These are phyloP conservation scores for Tupaia tana DNA, from an alignment of 2,113 vertebrate genomes.

Conservation along the genomic window DNA sequence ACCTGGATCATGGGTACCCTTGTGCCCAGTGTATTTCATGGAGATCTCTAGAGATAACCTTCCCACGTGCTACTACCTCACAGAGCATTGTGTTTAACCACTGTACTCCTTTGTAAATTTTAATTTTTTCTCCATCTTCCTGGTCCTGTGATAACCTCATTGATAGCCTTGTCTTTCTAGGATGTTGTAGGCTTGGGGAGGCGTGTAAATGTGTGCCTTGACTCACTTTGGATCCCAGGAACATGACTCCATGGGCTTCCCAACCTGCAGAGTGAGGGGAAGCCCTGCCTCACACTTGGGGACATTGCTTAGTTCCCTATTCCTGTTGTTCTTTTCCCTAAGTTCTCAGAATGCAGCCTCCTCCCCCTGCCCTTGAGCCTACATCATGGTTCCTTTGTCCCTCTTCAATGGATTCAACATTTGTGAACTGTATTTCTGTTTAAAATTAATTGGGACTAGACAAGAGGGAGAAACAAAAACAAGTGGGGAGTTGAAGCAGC, in stretches of 20 bases:
- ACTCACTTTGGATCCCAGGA: neutral
- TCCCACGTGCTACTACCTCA: too few species aligned
- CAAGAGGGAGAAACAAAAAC: neutral
- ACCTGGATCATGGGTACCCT: too few species aligned
- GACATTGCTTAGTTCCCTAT: rapidly evolving
- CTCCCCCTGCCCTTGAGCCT: rapidly evolving
- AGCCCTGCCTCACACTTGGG: neutral
- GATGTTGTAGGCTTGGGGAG: too few species aligned
- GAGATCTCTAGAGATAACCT: too few species aligned
- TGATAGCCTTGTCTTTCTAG: neutral
- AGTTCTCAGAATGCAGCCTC: neutral
- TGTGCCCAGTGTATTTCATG: too few species aligned
- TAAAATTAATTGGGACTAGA: constrained; percentile 46
- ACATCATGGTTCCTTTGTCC: neutral
- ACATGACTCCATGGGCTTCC: neutral
- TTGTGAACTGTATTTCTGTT: neutral
- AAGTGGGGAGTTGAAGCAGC: neutral
- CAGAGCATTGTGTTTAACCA: too few species aligned
- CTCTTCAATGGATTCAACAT: neutral
- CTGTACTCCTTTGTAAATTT: neutral
- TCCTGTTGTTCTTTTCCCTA: neutral
- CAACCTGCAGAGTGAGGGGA: neutral
- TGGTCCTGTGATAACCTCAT: neutral
- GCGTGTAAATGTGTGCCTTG: rapidly evolving
- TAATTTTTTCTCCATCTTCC: neutral